A percentile compares a stretch with the other conserved stretches of the same genome.
These are phyloP conservation scores for Phyllostomus hastatus DNA, from an alignment of 2,113 vertebrate species.

Conservation along the genomic window DNA sequence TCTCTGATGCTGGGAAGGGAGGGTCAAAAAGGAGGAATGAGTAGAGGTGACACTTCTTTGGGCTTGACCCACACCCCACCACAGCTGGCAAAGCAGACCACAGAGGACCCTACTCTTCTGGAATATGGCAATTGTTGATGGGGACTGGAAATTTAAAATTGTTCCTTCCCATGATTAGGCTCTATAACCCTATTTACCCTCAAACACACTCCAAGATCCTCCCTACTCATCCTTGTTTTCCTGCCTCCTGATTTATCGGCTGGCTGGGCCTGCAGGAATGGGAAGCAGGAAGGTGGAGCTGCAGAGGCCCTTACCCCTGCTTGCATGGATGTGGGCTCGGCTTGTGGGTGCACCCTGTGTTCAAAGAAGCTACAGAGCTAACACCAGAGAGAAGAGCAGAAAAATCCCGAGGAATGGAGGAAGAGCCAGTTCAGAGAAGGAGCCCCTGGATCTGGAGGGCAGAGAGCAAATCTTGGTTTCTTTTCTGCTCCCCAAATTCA, in stretches of 20 bases:
- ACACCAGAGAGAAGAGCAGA: neutral
- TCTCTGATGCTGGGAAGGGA: neutral
- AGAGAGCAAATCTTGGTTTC: neutral
- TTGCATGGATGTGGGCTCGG: neutral
- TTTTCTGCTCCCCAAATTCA: neutral
- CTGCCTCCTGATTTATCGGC: neutral
- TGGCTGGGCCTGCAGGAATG: neutral
- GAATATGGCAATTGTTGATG: neutral
- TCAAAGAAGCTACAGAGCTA: neutral
- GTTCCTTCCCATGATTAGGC: neutral
- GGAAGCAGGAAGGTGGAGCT: neutral
- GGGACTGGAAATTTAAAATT: neutral
- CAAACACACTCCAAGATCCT: neutral
- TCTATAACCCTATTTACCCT: neutral
- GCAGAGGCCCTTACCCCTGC: neutral
- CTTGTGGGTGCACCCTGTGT: neutral
- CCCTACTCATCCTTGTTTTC: neutral
- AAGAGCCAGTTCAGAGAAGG: neutral
- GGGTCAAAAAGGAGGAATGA: neutral
- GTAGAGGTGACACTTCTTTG: neutral
- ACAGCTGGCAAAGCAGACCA: neutral
- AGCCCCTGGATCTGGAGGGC: neutral
- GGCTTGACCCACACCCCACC: neutral
- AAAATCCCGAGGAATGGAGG: neutral
- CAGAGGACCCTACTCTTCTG: neutral